Evolutionary conservation across 2,888 invertebrate genomes (phyloP).

Genomic region (Campopleginae sp.): DNA sequence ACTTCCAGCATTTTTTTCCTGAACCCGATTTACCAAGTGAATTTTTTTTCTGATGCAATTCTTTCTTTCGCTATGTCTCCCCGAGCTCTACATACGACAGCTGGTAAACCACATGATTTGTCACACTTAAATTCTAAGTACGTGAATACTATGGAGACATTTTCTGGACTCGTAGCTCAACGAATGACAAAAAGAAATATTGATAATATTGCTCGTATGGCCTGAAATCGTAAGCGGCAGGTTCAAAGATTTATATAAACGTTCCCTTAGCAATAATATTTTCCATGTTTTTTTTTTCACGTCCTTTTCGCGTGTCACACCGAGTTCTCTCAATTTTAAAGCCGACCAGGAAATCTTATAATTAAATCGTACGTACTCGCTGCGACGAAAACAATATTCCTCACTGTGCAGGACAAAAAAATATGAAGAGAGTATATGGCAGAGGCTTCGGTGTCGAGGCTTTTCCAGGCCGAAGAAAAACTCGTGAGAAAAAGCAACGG

Average conservation of each 20-base stretch:
- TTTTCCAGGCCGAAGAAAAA: background rate
- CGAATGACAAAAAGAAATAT: background rate
- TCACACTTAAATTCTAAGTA: background rate
- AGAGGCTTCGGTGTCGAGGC: conserved; percentile 22
- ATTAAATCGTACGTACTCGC: conserved; percentile 69
- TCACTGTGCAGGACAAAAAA: conserved; percentile 44
- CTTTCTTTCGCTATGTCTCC: background rate
- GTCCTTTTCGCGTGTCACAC: conserved; percentile 19
- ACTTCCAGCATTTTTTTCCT: conserved; percentile 20
- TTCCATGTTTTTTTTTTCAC: background rate
- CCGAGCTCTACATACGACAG: background rate
- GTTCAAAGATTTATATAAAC: background rate
- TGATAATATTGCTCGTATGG: background rate
- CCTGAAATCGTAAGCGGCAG: background rate
- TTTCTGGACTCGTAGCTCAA: no score
- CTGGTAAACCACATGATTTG: background rate
- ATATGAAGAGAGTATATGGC: conserved; percentile 2
- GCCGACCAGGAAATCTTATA: conserved; percentile 62
- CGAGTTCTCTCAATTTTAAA: conserved; percentile 59
- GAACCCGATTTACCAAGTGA: conserved; percentile 24
- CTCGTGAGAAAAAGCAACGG: background rate
- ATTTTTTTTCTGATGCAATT: conserved; percentile 16
- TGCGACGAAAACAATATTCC: conserved; percentile 71
- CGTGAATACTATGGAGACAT: background rate
- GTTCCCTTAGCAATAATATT: background rate